Evolutionary conservation across 2,797 vertebrate genomes (phyloP).

Genomic region (Lateolabrax maculatus): DNA sequence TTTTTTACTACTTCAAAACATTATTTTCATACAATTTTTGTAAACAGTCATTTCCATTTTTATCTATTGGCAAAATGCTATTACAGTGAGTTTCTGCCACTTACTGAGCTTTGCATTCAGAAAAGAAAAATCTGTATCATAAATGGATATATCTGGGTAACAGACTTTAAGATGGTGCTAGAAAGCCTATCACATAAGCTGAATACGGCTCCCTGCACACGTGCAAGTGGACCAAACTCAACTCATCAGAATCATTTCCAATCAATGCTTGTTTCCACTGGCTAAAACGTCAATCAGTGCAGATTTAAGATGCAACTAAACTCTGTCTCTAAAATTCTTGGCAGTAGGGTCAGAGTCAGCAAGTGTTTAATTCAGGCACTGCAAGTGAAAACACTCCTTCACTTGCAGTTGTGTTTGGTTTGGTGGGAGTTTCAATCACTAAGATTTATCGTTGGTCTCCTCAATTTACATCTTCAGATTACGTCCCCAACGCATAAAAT

Average conservation of each 20-base stretch:
- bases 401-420: background rate
- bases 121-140: background rate
- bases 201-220: background rate
- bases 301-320: background rate
- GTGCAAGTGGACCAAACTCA: no score
- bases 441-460: constrained; percentile 6
- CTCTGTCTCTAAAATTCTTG: no score
- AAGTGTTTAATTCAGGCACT: background rate
- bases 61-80: background rate
- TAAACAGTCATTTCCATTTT: no score
- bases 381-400: background rate
- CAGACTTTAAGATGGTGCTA: background rate
- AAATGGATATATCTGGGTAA: background rate
- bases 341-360: background rate
- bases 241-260: no score
- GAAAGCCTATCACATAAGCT: background rate
- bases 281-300: background rate
- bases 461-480: background rate
- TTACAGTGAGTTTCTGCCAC: background rate
- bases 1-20: background rate
- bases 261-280: background rate
- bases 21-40: no score
- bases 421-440: background rate
- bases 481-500: background rate
- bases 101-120: background rate